Base-by-base conservation (phyloP, 2,113 vertebrate genomes). In the Ictalurus furcatus region DNA sequence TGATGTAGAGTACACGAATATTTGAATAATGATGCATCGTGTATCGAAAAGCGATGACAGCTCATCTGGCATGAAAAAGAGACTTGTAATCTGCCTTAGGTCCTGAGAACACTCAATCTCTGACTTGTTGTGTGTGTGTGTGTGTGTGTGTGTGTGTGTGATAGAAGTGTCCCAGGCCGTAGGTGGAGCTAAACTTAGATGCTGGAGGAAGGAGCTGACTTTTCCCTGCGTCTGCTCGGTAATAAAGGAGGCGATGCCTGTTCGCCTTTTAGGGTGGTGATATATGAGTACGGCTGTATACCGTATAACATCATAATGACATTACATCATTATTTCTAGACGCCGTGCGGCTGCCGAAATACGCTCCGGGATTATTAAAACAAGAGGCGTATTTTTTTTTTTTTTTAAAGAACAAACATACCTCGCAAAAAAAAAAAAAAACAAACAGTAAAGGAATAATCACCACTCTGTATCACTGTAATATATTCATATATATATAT, bases 151-250 rank as follows among this genome's bases (percentile, higher is more conserved):
- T 11, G 82, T 34, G 44, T 28, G 88, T 56, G 85, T 3, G 52
- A 19, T 67, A 71, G 81, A 88, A 84, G 69, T 85, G 87, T 79
- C 48, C 79, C 87, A 88, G 79, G 67, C 79, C 34, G 87, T 88
- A 88, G 87, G 87, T 71, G 87, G 87, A 69, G 79, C 87, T 67
- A 83, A 88, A 88, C 78, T 58, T 88, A 88, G 87, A 28, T 82
- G 79, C 87, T 58, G 79, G 87, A 54, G 87, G 87, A 67, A 19
- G 78, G 63, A 82, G 86, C 61, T 67, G 65, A 56, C 63, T 87
- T 81, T 73, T 86, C 48, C 48, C 61, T 67, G 61, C 61, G 25
- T 86, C 85, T 81, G 87, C 79, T 19, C 52, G 84, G 28, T 76
- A 48, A 59, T 69, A 21, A 71, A 6, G 23, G 63, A 81, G 63